These are phyloP conservation scores for Hippopotamyrus pictus DNA, from an alignment of 2,797 vertebrate genomes.

Conservation along the genomic window DNA sequence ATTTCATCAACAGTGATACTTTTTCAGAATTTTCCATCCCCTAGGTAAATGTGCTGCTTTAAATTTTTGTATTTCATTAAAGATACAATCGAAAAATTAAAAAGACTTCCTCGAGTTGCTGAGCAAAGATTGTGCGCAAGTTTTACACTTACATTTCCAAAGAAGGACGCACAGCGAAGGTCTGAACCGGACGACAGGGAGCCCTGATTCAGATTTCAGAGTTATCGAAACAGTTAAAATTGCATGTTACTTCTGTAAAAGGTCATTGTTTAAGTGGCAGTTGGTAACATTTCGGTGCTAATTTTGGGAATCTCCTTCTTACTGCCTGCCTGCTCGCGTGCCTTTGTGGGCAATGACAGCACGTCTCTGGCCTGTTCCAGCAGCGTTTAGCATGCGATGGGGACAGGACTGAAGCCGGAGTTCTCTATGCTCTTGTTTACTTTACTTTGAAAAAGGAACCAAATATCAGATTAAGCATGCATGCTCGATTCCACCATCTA, in stretches of 20 bases:
- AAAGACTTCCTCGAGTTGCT: not conserved
- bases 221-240: not conserved
- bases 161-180: conserved; percentile 12
- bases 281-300: not conserved
- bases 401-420: not conserved
- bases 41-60: not conserved
- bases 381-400: not conserved
- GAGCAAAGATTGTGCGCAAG: not conserved
- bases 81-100: not conserved
- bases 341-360: not conserved
- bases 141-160: conserved; percentile 32
- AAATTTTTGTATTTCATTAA: conserved; percentile 1
- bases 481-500: not conserved
- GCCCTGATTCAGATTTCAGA: not conserved
- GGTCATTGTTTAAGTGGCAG: not conserved
- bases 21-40: not conserved
- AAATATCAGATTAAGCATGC: not conserved
- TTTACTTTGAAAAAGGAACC: conserved; percentile 2
- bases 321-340: not conserved
- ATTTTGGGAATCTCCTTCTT: not conserved
- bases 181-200: not conserved
- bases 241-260: not conserved
- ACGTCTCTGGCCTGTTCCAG: not conserved
- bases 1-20: not conserved
- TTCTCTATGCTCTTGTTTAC: not conserved